Conservation (phyloP, 2,113 vertebrate species). For the Sebastes schlegelii region DNA sequence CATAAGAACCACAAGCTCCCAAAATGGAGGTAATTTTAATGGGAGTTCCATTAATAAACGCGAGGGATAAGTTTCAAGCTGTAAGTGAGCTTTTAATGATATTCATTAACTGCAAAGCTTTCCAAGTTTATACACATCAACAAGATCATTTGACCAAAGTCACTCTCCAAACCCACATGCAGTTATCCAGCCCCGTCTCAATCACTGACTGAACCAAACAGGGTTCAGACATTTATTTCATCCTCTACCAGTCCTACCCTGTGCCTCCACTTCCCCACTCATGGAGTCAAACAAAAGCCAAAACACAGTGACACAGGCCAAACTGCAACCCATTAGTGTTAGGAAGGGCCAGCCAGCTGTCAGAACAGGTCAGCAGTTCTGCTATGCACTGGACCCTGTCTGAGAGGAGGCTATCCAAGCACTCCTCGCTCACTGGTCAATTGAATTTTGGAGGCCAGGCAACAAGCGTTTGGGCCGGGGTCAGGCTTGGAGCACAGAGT, state of each 20-base stretch:
- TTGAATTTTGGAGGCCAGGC: constrained; percentile 56
- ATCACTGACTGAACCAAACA: constrained; percentile 26
- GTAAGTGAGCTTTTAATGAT: background rate
- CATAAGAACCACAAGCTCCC: background rate
- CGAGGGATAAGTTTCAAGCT: background rate
- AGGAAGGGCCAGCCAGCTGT: constrained; percentile 63
- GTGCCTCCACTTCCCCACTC: constrained; percentile 25
- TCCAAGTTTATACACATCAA: constrained; percentile 1
- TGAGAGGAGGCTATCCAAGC: constrained; percentile 50
- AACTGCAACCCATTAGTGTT: constrained; percentile 62
- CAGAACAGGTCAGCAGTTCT: constrained; percentile 68
- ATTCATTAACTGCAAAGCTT: constrained; percentile 3
- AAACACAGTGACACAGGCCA: constrained; percentile 60
- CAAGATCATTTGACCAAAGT: background rate
- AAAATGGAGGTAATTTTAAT: constrained; percentile 15
- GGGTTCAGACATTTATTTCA: constrained; percentile 40
- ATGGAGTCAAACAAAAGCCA: constrained; percentile 58
- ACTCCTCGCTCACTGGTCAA: constrained; percentile 52
- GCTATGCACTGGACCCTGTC: constrained; percentile 40
- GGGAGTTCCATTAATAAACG: background rate
- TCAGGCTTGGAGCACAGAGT: constrained; percentile 33
- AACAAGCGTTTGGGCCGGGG: constrained; percentile 28
- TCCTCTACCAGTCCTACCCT: constrained; percentile 28
- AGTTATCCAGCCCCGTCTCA: background rate
- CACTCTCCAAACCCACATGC: background rate